Evolutionary conservation across 2,888 invertebrate genomes (phyloP).

Genomic region (Dromius quadrimaculatus): DNA sequence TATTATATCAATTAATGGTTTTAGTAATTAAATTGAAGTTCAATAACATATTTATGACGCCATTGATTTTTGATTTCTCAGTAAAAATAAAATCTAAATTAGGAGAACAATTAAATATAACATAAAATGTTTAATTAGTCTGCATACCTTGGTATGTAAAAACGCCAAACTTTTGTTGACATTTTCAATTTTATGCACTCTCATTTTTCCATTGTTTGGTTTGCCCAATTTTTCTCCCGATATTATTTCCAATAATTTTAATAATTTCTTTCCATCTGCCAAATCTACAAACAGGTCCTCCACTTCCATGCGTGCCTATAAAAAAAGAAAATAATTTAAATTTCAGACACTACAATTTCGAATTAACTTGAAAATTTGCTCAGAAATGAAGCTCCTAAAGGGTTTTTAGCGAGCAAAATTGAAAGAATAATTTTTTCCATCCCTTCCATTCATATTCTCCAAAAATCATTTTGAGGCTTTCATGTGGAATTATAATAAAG

Average conservation of each 20-base stretch:
- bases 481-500: no score
- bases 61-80: background rate
- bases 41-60: constrained; percentile 6
- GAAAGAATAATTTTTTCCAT: no score
- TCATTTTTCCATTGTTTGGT: constrained; percentile 95
- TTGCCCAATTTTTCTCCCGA: constrained; percentile 97
- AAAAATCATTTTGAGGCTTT: no score
- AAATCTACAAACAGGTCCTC: constrained; percentile 97
- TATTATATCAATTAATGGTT: background rate
- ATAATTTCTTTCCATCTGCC: constrained; percentile 92
- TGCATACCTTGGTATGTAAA: constrained; percentile 88
- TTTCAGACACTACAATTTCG: no score
- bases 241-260: constrained; percentile 97
- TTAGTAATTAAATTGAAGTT: background rate
- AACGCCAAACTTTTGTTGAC: constrained; percentile 97
- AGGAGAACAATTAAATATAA: background rate
- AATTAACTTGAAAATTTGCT: no score
- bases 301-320: constrained; percentile 96
- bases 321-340: constrained; percentile 1
- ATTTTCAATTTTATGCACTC: constrained; percentile 99
- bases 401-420: no score
- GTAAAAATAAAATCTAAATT: constrained; percentile 5
- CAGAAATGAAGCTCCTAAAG: no score
- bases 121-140: constrained; percentile 62
- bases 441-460: no score